A percentile compares a stretch with the other conserved stretches of the same genome.
Conservation (phyloP, 2,888 invertebrate genomes). For the Drosophila birchii region DNA sequence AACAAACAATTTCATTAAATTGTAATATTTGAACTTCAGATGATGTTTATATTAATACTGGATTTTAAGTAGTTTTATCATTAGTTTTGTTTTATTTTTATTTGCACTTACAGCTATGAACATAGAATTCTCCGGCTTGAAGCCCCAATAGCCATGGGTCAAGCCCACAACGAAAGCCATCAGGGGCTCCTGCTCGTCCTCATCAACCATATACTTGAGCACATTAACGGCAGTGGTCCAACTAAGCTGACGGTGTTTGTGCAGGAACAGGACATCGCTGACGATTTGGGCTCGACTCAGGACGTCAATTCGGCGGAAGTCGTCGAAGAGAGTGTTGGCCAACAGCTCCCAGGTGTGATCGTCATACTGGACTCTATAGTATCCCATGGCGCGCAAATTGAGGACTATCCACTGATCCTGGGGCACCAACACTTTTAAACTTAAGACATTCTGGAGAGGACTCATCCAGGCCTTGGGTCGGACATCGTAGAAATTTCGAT, state of each 20-base stretch:
- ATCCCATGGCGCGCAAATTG: conserved; percentile 28
- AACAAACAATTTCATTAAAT: background rate
- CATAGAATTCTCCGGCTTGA: conserved; percentile 29
- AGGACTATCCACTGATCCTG: conserved; percentile 33
- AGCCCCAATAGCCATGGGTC: conserved; percentile 37
- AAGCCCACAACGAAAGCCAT: conserved; percentile 41
- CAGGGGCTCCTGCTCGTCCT: conserved; percentile 43
- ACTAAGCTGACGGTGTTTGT: background rate
- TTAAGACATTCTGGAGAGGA: background rate
- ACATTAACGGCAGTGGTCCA: conserved; percentile 32
- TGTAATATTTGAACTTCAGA: no score
- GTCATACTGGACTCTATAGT: conserved; percentile 46
- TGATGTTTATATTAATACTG: no score
- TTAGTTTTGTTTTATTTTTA: background rate
- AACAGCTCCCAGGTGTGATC: conserved; percentile 22
- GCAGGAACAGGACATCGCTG: conserved; percentile 30
- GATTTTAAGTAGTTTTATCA: no score
- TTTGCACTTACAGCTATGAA: conserved; percentile 19
- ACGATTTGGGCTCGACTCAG: conserved; percentile 43
- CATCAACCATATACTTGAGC: conserved; percentile 38
- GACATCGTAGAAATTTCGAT: background rate
- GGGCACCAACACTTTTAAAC: background rate
- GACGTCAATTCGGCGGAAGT: conserved; percentile 33
- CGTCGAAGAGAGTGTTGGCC: conserved; percentile 3
- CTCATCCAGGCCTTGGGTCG: conserved; percentile 23